phyloP scores from a whole-genome alignment of 2,888 invertebrate species.

The Diploptera punctata region DNA sequence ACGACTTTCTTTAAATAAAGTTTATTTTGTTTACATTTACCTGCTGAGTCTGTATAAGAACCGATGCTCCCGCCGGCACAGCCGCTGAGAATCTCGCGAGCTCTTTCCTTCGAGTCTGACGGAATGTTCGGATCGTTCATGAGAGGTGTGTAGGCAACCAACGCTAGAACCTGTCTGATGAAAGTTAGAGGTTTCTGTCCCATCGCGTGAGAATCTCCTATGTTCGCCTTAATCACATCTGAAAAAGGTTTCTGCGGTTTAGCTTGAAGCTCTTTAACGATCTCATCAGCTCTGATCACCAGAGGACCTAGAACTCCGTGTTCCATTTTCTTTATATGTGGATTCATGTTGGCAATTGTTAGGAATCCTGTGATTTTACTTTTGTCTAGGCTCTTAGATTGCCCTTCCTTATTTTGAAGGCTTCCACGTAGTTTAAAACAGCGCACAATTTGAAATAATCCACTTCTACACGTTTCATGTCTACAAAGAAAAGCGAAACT shows the following conservation, averaged over 20 bases:
- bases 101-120: conserved; percentile 81
- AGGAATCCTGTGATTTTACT: not conserved
- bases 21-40: too few species aligned
- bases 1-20: too few species aligned
- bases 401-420: too few species aligned
- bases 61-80: conserved; percentile 81
- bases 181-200: conserved; percentile 95
- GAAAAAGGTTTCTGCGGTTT: conserved; percentile 93
- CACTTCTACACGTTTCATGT: too few species aligned
- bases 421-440: too few species aligned
- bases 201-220: conserved; percentile 99
- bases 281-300: conserved; percentile 89
- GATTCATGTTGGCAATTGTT: conserved; percentile 81
- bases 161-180: conserved; percentile 87
- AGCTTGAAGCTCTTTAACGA: conserved; percentile 89
- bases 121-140: conserved; percentile 77
- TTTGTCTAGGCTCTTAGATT: too few species aligned
- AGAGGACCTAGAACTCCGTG: conserved; percentile 98
- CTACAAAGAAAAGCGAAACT: too few species aligned
- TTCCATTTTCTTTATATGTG: conserved; percentile 88
- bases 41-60: conserved; percentile 89
- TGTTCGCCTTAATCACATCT: conserved; percentile 94
- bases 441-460: too few species aligned
- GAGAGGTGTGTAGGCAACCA: conserved; percentile 76
- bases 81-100: conserved; percentile 66